Evolutionary conservation across 2,888 invertebrate genomes (phyloP).

Genomic region (Dolichomitus sp.): DNA sequence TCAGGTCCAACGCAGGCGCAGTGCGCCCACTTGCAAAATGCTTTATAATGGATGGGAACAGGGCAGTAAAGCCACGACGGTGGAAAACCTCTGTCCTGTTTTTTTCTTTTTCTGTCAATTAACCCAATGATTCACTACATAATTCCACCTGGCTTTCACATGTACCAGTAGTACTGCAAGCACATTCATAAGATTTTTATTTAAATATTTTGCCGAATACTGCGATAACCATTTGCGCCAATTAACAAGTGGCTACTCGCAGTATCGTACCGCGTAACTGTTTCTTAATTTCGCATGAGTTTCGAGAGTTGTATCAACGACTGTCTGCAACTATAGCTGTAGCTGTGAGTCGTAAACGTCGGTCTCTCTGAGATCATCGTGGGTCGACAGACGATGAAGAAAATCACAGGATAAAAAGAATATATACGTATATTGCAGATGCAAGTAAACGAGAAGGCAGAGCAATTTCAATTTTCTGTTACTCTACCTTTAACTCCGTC

Average conservation of each 20-base stretch:
- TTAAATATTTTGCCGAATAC: constrained; percentile 11
- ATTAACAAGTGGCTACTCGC: constrained; percentile 41
- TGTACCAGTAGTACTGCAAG: neutral
- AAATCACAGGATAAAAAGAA: neutral
- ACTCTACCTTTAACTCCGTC: constrained; percentile 54
- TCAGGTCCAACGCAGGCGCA: neutral
- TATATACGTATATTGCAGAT: constrained; percentile 11
- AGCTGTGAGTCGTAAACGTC: constrained; percentile 2
- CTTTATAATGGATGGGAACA: constrained; percentile 43
- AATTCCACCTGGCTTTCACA: constrained; percentile 45
- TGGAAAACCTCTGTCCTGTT: constrained; percentile 22
- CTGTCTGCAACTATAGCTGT: neutral
- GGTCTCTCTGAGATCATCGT: neutral
- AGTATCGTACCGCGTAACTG: constrained; percentile 24
- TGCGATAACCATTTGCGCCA: constrained; percentile 49
- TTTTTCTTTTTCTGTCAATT: constrained; percentile 67
- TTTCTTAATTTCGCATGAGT: constrained; percentile 33
- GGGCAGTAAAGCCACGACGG: constrained; percentile 7
- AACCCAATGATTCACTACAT: constrained; percentile 58
- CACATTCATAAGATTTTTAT: constrained; percentile 1
- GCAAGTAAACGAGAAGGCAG: constrained; percentile 57
- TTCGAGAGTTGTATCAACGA: constrained; percentile 10
- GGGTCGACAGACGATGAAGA: neutral
- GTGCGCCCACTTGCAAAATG: constrained; percentile 39
- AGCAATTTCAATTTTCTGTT: constrained; percentile 71